These are phyloP conservation scores for Collichthys lucidus DNA, from an alignment of 2,113 vertebrate genomes.

Conservation along the genomic window DNA sequence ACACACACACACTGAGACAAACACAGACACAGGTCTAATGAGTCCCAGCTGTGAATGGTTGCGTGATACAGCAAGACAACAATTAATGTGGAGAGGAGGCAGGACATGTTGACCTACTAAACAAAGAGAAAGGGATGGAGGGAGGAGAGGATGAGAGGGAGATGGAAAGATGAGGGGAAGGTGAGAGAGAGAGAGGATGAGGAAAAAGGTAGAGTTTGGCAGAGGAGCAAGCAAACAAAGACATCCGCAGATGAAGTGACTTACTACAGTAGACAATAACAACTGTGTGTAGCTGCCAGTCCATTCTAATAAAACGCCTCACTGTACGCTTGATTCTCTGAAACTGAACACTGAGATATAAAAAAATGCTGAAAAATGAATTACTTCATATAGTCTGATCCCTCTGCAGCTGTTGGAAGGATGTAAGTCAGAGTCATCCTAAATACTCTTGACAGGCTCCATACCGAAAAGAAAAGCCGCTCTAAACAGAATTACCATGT, in stretches of 20 bases:
- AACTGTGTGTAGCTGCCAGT: neutral
- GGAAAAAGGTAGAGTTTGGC: neutral
- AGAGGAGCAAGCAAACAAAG: neutral
- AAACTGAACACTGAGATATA: slow-evolving; percentile 1
- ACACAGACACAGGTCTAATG: slow-evolving; percentile 71
- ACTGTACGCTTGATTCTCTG: neutral
- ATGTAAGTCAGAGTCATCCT: neutral
- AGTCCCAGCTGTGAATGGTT: slow-evolving; percentile 74
- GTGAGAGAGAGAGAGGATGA: slow-evolving; percentile 24
- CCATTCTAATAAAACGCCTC: neutral
- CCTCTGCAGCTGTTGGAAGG: slow-evolving; percentile 23
- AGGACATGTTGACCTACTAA: slow-evolving; percentile 75
- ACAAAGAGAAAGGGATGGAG: slow-evolving; percentile 27
- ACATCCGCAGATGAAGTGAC: neutral
- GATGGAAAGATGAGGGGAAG: slow-evolving; percentile 2
- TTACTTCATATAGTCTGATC: neutral
- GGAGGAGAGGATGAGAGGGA: slow-evolving; percentile 3
- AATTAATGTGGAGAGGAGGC: slow-evolving; percentile 74
- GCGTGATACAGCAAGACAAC: slow-evolving; percentile 78
- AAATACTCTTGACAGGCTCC: slow-evolving; percentile 29
- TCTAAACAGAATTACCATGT: slow-evolving; percentile 50
- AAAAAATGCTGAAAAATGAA: neutral
- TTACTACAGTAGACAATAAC: slow-evolving; percentile 4
- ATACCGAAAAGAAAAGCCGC: slow-evolving; percentile 33
- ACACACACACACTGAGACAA: slow-evolving; percentile 46